Percentiles rank a stretch among this genome's conserved stretches.
These are phyloP conservation scores for Aspidoscelis tigris DNA, from an alignment of 2,113 vertebrate genomes.

Conservation along the genomic window DNA sequence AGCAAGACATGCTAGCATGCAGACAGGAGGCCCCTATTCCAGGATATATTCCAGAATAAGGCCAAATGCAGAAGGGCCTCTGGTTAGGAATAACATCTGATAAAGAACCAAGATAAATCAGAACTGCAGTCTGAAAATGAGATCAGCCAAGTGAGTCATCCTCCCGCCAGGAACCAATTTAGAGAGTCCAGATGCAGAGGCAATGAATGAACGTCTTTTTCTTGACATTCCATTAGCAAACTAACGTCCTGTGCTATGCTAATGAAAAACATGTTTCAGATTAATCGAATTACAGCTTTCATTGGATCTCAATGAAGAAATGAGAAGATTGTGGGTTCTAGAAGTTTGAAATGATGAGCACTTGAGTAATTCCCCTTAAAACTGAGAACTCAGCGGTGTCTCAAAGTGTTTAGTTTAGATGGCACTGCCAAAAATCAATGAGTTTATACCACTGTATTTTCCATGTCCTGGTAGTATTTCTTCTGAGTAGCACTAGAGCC, in stretches of 20 bases:
- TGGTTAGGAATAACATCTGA: slow-evolving; percentile 44
- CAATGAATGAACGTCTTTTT: not conserved
- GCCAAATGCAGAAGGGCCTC: not conserved
- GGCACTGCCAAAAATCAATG: not conserved
- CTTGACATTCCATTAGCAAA: slow-evolving; percentile 11
- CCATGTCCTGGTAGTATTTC: no score
- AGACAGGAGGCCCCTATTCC: no score
- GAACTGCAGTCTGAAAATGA: slow-evolving; percentile 54
- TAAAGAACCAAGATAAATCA: slow-evolving; percentile 46
- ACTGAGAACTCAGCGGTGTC: not conserved
- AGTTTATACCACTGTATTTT: not conserved
- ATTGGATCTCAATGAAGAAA: slow-evolving; percentile 23
- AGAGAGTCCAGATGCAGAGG: not conserved
- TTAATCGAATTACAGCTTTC: slow-evolving; percentile 33
- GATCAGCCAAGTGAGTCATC: slow-evolving; percentile 58
- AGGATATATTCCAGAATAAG: no score
- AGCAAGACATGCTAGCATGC: no score
- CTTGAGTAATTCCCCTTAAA: not conserved
- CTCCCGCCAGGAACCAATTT: slow-evolving; percentile 27
- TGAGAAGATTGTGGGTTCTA: not conserved
- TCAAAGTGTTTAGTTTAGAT: not conserved
- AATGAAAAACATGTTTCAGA: slow-evolving; percentile 19
- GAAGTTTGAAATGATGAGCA: not conserved
- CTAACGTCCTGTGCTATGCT: not conserved
- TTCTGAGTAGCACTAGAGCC: not conserved